Base-by-base conservation (phyloP, 2,113 vertebrate genomes). In the Amphiprion percula region DNA sequence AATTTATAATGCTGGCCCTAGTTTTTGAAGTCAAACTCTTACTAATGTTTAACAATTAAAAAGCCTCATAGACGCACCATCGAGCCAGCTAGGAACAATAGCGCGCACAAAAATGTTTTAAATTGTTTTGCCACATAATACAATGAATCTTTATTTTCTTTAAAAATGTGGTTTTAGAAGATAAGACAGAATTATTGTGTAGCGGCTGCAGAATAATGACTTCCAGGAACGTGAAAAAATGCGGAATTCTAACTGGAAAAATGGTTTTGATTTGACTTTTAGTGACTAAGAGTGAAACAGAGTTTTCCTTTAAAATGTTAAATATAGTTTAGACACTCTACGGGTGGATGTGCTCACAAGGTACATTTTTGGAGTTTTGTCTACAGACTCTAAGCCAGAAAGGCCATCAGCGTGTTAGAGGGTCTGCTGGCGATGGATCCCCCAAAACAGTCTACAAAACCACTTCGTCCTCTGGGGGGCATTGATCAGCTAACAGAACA, bases 401-500 rank as follows among this genome's bases (percentile, higher is more conserved):
- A 70, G 28, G 39, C 64, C 63, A 59, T 67, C 41, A 14, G 46
- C 3, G 0, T 33, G 10, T 65, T 14, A 28, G 41, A 47, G 15
- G 21, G 15, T 26, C 65, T 9, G 15, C 46, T 59, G 17, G 24
- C 59, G 80, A 63, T 8, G 53, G 33, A 58, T 52, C 24, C 67
- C 5, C 21, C 47, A 64, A 80, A 79, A 53, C 52, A 54, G 47
- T 24, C 60, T 16, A 52, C 10, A 58, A 28, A 84, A 59, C 49
- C 17, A 21, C 69, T 68, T 14, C 6, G 8, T 79, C 86, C 90
- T 89, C 82, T 64, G 59, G 87, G 75, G 87, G 73, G 74, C 79
- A 83, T 77, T 85, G 81, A 90, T 90, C 75, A 91, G 75, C 81
- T 56, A 80, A 87, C 58, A 80, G 76, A 73, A 66, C 59, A 75